Evolutionary conservation across 2,888 invertebrate genomes (phyloP).

Genomic region (Agrotis segetum): DNA sequence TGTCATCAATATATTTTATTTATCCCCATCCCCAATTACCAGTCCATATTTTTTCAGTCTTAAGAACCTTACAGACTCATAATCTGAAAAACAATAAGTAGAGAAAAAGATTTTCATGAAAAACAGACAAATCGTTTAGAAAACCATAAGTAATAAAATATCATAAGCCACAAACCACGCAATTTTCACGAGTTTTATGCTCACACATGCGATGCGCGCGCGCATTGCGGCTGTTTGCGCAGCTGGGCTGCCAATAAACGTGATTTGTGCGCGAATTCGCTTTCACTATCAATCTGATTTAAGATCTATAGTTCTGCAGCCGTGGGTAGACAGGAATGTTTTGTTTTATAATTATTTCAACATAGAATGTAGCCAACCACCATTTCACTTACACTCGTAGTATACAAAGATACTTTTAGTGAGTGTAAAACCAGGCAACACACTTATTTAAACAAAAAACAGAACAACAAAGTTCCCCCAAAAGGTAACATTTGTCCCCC

Average conservation of each 20-base stretch:
- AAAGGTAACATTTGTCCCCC: constrained; percentile 13
- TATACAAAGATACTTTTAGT: constrained; percentile 36
- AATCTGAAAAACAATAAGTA: neutral
- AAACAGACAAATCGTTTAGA: neutral
- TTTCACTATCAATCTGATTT: constrained; percentile 59
- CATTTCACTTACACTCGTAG: constrained; percentile 22
- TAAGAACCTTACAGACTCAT: too few species aligned
- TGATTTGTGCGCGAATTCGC: constrained; percentile 53
- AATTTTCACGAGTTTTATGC: constrained; percentile 4
- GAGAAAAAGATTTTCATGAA: neutral
- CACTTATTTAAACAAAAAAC: neutral
- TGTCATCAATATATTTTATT: too few species aligned
- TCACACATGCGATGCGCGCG: constrained; percentile 1
- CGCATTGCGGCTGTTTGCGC: constrained; percentile 37
- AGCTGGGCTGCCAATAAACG: constrained; percentile 49
- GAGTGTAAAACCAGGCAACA: neutral
- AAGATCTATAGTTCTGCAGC: constrained; percentile 33
- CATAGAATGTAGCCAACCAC: constrained; percentile 3
- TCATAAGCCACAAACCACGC: constrained; percentile 8
- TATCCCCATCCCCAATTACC: neutral
- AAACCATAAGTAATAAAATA: neutral
- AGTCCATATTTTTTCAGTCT: neutral
- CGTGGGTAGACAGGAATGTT: constrained; percentile 29
- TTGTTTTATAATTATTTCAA: constrained; percentile 42
- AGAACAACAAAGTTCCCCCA: neutral